Conservation (phyloP, 2,888 invertebrate genomes). For the Therioaphis trifolii region DNA sequence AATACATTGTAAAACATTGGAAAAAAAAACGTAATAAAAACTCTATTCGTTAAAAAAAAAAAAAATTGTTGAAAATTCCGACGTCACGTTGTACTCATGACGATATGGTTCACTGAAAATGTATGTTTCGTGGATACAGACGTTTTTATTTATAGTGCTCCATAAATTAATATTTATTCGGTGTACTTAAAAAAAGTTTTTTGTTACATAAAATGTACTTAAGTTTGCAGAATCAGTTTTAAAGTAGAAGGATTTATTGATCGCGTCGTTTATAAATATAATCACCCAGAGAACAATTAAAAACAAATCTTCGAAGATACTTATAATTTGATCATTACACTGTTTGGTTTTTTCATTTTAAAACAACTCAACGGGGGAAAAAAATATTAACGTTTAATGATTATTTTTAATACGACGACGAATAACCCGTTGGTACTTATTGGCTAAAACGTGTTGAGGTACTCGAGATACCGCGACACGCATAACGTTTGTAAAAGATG, state of each 20-base stretch:
- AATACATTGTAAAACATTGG: not conserved
- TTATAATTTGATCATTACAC: not conserved
- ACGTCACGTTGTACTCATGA: not conserved
- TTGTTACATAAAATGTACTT: not conserved
- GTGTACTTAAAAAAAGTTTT: not conserved
- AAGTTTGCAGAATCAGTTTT: not conserved
- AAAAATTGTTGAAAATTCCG: not conserved
- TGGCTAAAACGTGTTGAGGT: too few species aligned
- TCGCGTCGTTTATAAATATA: not conserved
- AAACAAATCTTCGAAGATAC: not conserved
- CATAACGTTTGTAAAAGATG: too few species aligned
- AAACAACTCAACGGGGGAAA: not conserved
- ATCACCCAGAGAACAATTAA: not conserved
- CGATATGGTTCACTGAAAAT: not conserved
- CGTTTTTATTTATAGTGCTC: not conserved
- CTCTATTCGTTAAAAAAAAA: too few species aligned
- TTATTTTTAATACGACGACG: too few species aligned
- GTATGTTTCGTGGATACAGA: not conserved
- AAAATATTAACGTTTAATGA: too few species aligned
- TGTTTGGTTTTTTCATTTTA: not conserved
- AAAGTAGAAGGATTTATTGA: not conserved
- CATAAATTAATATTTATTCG: not conserved
- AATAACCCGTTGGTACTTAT: too few species aligned
- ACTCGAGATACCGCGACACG: too few species aligned
- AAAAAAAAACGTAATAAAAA: not conserved